These are phyloP conservation scores for Melangyna quadrimaculata DNA, from an alignment of 2,888 invertebrate species.

Conservation along the genomic window DNA sequence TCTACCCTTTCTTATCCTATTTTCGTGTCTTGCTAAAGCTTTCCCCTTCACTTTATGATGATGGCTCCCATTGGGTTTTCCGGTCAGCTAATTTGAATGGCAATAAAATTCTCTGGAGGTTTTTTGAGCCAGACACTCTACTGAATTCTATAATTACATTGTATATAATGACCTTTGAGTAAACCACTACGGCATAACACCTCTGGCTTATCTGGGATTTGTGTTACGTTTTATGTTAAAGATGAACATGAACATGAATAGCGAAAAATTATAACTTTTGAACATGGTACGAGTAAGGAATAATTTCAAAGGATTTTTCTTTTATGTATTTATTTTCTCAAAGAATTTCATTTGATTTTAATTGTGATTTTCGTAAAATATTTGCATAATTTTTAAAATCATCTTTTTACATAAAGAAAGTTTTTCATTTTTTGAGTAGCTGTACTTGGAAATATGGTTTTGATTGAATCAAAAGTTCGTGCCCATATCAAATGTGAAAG, in stretches of 20 bases:
- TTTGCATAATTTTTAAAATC: not conserved
- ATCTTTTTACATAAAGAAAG: no score
- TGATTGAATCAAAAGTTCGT: not conserved
- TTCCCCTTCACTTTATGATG: not conserved
- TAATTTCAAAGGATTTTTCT: not conserved
- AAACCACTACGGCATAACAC: slow-evolving; percentile 1
- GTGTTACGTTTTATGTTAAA: slow-evolving; percentile 15
- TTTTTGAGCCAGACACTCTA: slow-evolving; percentile 11
- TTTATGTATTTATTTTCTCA: not conserved
- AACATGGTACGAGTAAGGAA: not conserved
- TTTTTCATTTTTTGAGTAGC: no score
- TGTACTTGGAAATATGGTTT: no score
- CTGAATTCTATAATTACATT: slow-evolving; percentile 46
- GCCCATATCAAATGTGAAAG: not conserved
- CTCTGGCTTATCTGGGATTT: not conserved
- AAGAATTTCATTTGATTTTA: not conserved
- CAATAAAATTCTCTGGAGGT: slow-evolving; percentile 22
- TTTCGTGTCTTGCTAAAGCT: not conserved
- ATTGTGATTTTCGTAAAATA: not conserved
- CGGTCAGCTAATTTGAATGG: slow-evolving; percentile 59
- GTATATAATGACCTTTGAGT: slow-evolving; percentile 58
- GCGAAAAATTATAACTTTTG: not conserved
- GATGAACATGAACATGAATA: not conserved
- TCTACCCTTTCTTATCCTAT: slow-evolving; percentile 5
- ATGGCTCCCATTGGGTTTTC: slow-evolving; percentile 33